Base-by-base conservation (phyloP, 2,888 invertebrate species). In the Lithophane leautieri region DNA sequence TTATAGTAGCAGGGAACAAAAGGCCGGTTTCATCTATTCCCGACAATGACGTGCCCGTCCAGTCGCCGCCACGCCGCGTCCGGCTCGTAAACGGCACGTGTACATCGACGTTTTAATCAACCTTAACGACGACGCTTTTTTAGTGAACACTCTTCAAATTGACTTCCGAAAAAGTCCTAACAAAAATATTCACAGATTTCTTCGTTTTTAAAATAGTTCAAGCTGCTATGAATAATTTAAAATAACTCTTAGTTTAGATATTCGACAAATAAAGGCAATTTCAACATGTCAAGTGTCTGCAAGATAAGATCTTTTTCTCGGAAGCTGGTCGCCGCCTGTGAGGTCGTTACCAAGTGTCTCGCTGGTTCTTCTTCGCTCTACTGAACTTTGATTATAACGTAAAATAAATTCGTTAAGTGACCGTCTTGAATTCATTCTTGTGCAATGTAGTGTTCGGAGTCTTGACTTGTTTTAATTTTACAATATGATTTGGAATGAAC, bases 1-100 rank as follows among this genome's bases (percentile, higher is more conserved):
- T 90, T 91, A 90, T 90, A 92, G 88, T 83, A 89, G 88, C 76
- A 65, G 83, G 76, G 86, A 92, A 93, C 92, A 92, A 93, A 90
- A 91, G 89, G 89, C 89, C 81, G 86, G 81, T 87, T 89, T 89
- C 88, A 89, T 90, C 85, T 85, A 88, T 89, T 91, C 87, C 83
- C 81, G 83, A 85, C 86, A 89, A 90, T 89, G 89, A 85, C 85
- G 86, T 74, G 81, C 77, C 81, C 79, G 79, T 70, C 82, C 86
- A 73, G 74, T 78, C 73, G 67, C 76, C 62, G 50, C 44, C 73
- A 63, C 71, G 62, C 73, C 62, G 62, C 54, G 40, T 58, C 66
- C 63, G 76, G 12, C 65, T 69, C 79, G 68, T 73, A 75, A 72
- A 83, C 75, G 83, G 83, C 67, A 76, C 83, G 75, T 74, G 72